phyloP scores from a whole-genome alignment of 2,797 vertebrate species.

The Aldrovandia affinis region DNA sequence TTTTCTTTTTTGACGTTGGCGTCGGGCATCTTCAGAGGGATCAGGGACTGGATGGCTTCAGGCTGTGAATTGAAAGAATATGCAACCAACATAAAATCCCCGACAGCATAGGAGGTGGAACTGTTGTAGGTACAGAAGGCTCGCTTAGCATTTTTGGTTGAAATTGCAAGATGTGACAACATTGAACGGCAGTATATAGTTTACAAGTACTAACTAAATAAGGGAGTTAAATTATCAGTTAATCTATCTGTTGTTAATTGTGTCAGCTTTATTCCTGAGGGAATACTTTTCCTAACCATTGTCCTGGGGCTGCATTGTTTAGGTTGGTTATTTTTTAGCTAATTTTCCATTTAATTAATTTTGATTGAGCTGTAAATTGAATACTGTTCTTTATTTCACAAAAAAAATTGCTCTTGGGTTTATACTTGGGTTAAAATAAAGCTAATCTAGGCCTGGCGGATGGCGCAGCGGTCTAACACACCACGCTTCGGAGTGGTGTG shows the following conservation, averaged over 20 bases:
- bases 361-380: no score
- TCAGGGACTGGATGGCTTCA: constrained; percentile 78
- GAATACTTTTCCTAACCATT: not conserved
- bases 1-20: constrained; percentile 74
- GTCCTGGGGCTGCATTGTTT: no score
- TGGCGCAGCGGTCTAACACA: no score
- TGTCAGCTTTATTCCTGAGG: not conserved
- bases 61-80: constrained; percentile 64
- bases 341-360: no score
- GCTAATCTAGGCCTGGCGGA: no score
- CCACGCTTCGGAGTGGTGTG: no score
- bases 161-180: not conserved
- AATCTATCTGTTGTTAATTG: not conserved
- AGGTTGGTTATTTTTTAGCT: not conserved
- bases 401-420: no score
- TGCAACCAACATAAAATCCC: not conserved
- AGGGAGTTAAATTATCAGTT: not conserved
- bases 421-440: no score
- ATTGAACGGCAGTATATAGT: not conserved
- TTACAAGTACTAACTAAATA: not conserved
- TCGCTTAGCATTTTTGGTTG: not conserved
- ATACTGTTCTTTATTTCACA: no score
- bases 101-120: not conserved
- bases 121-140: not conserved
- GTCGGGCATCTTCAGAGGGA: constrained; percentile 76